These are phyloP conservation scores for Telmatherina bonti DNA, from an alignment of 2,797 vertebrate genomes.

Conservation along the genomic window DNA sequence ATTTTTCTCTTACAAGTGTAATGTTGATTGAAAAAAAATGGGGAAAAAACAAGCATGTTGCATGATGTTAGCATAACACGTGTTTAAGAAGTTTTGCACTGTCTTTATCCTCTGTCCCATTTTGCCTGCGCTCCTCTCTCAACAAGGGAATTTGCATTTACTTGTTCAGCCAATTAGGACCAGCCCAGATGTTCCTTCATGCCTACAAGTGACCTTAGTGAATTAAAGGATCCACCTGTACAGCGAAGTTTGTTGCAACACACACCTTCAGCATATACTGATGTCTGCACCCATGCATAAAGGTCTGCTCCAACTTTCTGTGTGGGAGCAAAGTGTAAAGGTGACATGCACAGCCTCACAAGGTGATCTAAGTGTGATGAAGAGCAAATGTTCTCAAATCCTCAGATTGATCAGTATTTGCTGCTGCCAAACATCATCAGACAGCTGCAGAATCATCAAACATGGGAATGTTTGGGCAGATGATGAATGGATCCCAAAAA, in stretches of 20 bases:
- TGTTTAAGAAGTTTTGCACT: slow-evolving; percentile 25
- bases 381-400: neutral
- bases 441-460: neutral
- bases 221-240: slow-evolving; percentile 23
- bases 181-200: slow-evolving; percentile 7
- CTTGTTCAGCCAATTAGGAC: slow-evolving; percentile 25
- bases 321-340: slow-evolving; percentile 21
- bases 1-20: neutral
- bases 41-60: neutral
- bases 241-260: slow-evolving; percentile 18
- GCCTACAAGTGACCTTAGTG: slow-evolving; percentile 1
- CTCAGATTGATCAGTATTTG: neutral
- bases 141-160: slow-evolving; percentile 28
- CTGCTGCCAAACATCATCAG: neutral
- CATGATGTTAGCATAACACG: slow-evolving; percentile 21
- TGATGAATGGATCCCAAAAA: neutral
- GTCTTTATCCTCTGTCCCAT: neutral
- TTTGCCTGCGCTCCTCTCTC: neutral
- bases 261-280: slow-evolving; percentile 16
- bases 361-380: neutral
- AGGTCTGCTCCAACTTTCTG: neutral
- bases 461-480: neutral
- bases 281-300: slow-evolving; percentile 27
- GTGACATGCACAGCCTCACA: slow-evolving; percentile 13
- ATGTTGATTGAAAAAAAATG: neutral